Evolutionary conservation across 2,113 vertebrate genomes (phyloP).

Genomic region (Nothoprocta perdicaria): DNA sequence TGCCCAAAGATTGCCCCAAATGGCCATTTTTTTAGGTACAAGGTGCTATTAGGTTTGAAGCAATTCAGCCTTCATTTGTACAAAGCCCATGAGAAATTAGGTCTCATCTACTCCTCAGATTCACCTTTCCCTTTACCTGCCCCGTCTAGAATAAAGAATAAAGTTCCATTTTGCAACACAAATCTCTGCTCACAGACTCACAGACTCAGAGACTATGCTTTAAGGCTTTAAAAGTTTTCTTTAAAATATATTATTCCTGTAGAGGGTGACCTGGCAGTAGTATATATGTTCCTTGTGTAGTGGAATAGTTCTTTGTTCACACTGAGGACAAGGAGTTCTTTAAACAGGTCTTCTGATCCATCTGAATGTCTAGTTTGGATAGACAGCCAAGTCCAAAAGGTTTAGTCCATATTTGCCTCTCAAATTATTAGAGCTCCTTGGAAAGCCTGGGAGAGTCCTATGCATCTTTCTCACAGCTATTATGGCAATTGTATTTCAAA

Average conservation of each 20-base stretch:
- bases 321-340: neutral
- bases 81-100: neutral
- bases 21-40: neutral
- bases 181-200: neutral
- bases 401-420: neutral
- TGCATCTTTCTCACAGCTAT: neutral
- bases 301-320: neutral
- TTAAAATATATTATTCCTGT: neutral
- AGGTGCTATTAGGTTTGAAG: neutral
- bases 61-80: neutral
- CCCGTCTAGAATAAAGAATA: neutral
- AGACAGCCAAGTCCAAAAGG: neutral
- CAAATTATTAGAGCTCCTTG: neutral
- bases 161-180: neutral
- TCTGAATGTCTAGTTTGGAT: neutral
- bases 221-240: neutral
- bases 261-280: neutral
- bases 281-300: neutral
- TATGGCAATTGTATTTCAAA: neutral
- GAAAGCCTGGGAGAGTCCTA: neutral
- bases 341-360: neutral
- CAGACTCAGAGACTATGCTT: neutral
- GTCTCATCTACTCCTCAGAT: neutral
- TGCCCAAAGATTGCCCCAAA: neutral
- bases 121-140: neutral